Base-by-base conservation (phyloP, 2,113 vertebrate genomes). In the Malurus elegans region DNA sequence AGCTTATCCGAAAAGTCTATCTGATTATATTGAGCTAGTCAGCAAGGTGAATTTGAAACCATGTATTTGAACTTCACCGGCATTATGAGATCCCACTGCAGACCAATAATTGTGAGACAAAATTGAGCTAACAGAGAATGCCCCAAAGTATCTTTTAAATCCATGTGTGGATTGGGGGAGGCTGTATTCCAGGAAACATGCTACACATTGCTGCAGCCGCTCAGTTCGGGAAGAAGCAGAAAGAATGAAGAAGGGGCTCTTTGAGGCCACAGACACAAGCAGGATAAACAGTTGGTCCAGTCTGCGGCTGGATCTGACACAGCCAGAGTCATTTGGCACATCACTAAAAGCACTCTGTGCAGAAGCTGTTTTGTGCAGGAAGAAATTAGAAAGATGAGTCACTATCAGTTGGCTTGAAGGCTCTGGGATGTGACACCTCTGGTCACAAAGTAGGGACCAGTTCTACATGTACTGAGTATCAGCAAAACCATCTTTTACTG, bases 11-110 rank as follows among this genome's bases (percentile, higher is more conserved):
- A 71, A 72, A 62, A 87, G 64, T 65, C 54, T 69, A 29, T 34
- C 84, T 94, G 93, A 74, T 80, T 45, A 73, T 36, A 94, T 4
- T 56, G 20, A 48, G 42, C 29, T 42, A 82, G 66, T 51, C 10
- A 56, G 69, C 34, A 89, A 86, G 38, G 61, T 60, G 36, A 66
- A 95, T 93, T 96, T 84, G 61, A 56, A 79, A 75, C 79, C 90
- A 92, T 8, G 3, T 51, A 51, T 88, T 60, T 74, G 45, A 94
- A 82, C 40, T 51, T 92, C 36, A 54, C 65, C 15, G 16, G 74
- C 51, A 53, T 85, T 51, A 87, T 8, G 36, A 97, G 95, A 84
- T 93, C 64, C 45, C 91, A 92, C 3, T 1, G 51, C 56, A 93
- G 73, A 61, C 11, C 86, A 71, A 62, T 89, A 94, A 92, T 9